Evolutionary conservation across 2,797 vertebrate species (phyloP).

Genomic region (Sternarchorhynchus goeldii): DNA sequence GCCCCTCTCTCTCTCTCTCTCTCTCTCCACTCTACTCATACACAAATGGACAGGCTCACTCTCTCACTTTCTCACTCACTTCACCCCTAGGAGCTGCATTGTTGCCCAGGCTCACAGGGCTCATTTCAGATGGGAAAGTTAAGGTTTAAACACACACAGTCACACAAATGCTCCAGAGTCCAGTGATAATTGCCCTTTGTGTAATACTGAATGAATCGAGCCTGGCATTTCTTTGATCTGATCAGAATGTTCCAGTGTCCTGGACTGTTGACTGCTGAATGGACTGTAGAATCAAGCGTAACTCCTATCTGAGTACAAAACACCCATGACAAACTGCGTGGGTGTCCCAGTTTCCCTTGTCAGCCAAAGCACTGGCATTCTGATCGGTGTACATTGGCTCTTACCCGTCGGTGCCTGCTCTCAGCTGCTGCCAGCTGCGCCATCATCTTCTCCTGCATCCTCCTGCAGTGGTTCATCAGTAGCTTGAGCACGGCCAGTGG

Average conservation of each 20-base stretch:
- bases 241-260: not conserved
- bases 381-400: not conserved
- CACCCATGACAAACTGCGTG: too few relatives aligned
- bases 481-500: conserved; percentile 91
- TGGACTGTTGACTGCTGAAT: too few relatives aligned
- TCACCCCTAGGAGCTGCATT: conserved; percentile 40
- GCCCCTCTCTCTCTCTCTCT: conserved; percentile 4
- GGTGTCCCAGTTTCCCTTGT: too few relatives aligned
- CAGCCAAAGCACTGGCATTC: too few relatives aligned
- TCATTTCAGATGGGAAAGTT: conserved; percentile 32
- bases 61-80: conserved; percentile 16
- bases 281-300: too few relatives aligned
- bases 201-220: not conserved
- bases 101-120: conserved; percentile 32
- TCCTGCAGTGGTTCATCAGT: conserved; percentile 96
- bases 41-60: not conserved
- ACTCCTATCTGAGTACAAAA: too few relatives aligned
- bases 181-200: conserved; percentile 10
- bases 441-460: conserved; percentile 96
- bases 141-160: conserved; percentile 36
- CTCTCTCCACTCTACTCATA: not conserved
- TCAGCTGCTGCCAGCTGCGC: conserved; percentile 90
- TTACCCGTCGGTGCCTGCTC: conserved; percentile 91
- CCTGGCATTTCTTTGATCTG: not conserved
- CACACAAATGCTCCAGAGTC: not conserved